Conservation (phyloP, 2,797 vertebrate species). For the Crocodylus rhombifer region DNA sequence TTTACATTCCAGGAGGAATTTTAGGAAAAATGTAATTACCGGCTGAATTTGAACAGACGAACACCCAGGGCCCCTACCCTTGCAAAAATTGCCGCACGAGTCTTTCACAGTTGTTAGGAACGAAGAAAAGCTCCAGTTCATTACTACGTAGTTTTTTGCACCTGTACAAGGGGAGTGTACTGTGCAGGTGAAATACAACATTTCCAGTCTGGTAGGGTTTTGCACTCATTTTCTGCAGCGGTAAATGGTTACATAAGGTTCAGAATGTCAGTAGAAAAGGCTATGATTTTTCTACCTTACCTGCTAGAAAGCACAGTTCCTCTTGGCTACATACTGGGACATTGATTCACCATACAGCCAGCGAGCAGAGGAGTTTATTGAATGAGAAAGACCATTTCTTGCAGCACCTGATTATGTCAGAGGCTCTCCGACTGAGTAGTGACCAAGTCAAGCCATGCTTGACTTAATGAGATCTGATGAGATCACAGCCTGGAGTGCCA, state of each 20-base stretch:
- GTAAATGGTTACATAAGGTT: background rate
- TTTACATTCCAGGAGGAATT: slow-evolving; percentile 39
- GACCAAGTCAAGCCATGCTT: background rate
- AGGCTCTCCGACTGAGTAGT: background rate
- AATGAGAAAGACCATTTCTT: background rate
- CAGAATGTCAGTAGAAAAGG: background rate
- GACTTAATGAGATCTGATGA: background rate
- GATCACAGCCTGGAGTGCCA: background rate
- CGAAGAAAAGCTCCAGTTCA: background rate
- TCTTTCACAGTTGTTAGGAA: background rate
- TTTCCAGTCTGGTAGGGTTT: background rate
- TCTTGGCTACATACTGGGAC: rapidly evolving
- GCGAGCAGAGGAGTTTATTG: background rate
- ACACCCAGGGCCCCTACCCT: slow-evolving; percentile 16
- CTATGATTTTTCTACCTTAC: background rate
- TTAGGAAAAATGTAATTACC: slow-evolving; percentile 39
- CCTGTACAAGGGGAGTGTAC: background rate
- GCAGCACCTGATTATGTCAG: background rate
- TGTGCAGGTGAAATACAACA: background rate
- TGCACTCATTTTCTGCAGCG: background rate
- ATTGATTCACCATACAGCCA: background rate
- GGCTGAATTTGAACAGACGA: slow-evolving; percentile 6
- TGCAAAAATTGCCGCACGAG: background rate
- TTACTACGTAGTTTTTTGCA: background rate
- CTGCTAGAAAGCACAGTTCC: background rate